These are phyloP conservation scores for Osmoderma eremita DNA, from an alignment of 2,888 invertebrate genomes.

Conservation along the genomic window DNA sequence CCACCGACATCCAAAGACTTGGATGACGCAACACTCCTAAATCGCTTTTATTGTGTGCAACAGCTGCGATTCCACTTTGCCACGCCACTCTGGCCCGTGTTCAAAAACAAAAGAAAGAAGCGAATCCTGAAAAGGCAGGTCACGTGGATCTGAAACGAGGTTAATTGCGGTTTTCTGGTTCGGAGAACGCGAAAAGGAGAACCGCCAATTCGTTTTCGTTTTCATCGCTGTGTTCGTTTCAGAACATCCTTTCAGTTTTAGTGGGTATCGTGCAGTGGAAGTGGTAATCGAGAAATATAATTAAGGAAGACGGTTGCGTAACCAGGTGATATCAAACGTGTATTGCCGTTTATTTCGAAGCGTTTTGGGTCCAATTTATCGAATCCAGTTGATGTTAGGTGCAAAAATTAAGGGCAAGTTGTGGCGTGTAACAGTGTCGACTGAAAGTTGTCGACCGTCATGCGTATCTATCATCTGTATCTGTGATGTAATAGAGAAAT, in stretches of 20 bases:
- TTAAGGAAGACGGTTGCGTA: background rate
- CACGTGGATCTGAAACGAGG: constrained; percentile 15
- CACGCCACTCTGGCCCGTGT: background rate
- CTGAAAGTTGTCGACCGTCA: too few species aligned
- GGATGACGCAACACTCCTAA: too few species aligned
- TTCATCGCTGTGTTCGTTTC: background rate
- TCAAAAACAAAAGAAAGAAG: background rate
- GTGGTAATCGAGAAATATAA: background rate
- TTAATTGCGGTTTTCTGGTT: constrained; percentile 22
- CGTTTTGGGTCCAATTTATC: too few species aligned
- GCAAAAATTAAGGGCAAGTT: too few species aligned
- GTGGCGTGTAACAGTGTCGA: too few species aligned
- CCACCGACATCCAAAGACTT: too few species aligned
- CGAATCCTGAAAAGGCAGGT: background rate
- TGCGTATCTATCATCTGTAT: too few species aligned
- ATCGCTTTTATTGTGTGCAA: constrained; percentile 28
- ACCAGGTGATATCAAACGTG: background rate
- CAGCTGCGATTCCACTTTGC: constrained; percentile 9
- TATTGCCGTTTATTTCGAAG: too few species aligned
- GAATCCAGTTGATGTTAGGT: too few species aligned
- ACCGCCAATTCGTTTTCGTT: background rate
- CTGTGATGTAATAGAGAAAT: too few species aligned
- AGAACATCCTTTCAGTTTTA: background rate
- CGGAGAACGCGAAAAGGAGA: constrained; percentile 2
- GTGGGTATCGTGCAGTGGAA: background rate